Evolutionary conservation across 2,888 invertebrate genomes (phyloP).

Genomic region (Silvanus unidentatus): DNA sequence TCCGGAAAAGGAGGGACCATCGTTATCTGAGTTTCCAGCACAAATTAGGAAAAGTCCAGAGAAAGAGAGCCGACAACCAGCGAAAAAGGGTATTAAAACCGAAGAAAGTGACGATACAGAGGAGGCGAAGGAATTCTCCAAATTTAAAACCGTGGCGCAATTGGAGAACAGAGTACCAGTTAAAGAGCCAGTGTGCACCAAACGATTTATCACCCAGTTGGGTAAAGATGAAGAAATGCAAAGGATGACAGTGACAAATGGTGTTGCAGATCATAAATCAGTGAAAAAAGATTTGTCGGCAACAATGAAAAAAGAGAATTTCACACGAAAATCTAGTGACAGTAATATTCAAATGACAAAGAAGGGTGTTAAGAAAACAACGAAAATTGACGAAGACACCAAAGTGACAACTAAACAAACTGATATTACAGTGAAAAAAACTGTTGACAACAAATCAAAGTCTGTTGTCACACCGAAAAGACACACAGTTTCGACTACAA

Average conservation of each 20-base stretch:
- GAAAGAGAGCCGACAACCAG: conserved; percentile 15
- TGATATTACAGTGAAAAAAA: conserved; percentile 28
- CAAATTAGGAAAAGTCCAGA: conserved; percentile 22
- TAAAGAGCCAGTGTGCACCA: conserved; percentile 36
- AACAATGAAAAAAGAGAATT: conserved; percentile 18
- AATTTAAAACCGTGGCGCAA: neutral
- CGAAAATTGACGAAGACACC: conserved; percentile 9
- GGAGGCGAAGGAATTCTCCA: neutral
- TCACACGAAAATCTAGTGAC: conserved; percentile 12
- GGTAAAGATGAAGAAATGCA: conserved; percentile 35
- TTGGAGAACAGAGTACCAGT: conserved; percentile 30
- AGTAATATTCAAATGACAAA: neutral
- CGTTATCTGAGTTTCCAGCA: conserved; percentile 26
- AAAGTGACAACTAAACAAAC: conserved; percentile 2
- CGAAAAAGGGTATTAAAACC: conserved; percentile 2
- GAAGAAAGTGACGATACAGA: neutral
- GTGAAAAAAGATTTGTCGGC: conserved; percentile 29
- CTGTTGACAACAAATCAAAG: conserved; percentile 30
- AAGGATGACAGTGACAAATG: conserved; percentile 10
- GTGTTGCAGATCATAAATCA: conserved; percentile 19
- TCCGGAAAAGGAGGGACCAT: conserved; percentile 15
- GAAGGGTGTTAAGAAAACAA: conserved; percentile 11
- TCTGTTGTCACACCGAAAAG: conserved; percentile 33
- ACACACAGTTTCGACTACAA: conserved; percentile 33
- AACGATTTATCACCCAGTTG: conserved; percentile 33